Percentiles rank a stretch among this genome's conserved stretches.
phyloP scores from a whole-genome alignment of 2,797 vertebrate genomes.

The Danionella dracula region DNA sequence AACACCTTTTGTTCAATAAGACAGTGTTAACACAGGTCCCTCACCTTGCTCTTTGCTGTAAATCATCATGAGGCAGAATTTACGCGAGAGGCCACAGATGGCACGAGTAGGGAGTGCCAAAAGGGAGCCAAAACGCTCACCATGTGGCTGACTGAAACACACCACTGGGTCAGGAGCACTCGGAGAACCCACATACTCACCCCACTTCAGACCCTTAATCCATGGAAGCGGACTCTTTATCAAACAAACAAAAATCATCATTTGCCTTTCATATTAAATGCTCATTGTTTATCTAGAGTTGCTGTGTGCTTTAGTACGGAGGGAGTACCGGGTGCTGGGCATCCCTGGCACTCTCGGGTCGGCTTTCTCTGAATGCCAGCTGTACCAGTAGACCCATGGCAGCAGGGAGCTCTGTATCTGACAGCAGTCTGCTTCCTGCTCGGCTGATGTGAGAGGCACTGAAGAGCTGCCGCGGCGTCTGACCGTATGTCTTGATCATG shows the following conservation, averaged over 20 bases:
- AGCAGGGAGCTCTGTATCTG: slow-evolving; percentile 93
- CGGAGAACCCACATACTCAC: slow-evolving; percentile 94
- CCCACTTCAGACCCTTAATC: slow-evolving; percentile 98
- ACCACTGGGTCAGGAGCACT: slow-evolving; percentile 91
- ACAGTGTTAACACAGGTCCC: not conserved
- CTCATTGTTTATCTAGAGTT: not conserved
- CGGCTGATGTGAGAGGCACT: slow-evolving; percentile 78
- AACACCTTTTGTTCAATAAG: not conserved
- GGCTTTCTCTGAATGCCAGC: slow-evolving; percentile 90
- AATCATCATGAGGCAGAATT: slow-evolving; percentile 98
- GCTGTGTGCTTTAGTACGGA: not conserved
- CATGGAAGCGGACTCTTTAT: slow-evolving; percentile 90
- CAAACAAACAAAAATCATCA: not conserved
- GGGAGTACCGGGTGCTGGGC: slow-evolving; percentile 76
- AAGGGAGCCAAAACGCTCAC: slow-evolving; percentile 88
- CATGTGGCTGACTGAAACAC: slow-evolving; percentile 95
- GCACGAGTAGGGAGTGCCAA: slow-evolving; percentile 91
- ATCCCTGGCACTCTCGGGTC: slow-evolving; percentile 80
- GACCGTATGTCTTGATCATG: slow-evolving; percentile 98
- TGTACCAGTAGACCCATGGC: slow-evolving; percentile 97
- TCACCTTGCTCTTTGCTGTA: slow-evolving; percentile 98
- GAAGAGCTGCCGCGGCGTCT: slow-evolving; percentile 94
- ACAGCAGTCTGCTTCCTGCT: slow-evolving; percentile 76
- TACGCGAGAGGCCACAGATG: slow-evolving; percentile 88
- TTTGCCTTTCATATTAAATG: not conserved